phyloP scores from a whole-genome alignment of 2,888 invertebrate species.

The Vandiemenella viatica region DNA sequence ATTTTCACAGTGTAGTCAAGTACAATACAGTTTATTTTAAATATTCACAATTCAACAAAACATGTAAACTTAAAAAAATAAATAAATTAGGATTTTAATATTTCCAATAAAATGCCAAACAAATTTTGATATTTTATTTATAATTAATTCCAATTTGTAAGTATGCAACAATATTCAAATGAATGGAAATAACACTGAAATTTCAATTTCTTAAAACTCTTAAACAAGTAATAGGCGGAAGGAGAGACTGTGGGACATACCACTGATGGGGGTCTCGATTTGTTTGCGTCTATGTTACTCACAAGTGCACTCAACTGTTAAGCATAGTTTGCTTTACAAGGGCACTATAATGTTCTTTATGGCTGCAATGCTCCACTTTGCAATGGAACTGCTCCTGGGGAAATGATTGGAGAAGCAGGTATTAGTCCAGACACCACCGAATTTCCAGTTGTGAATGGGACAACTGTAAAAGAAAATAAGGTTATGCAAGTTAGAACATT shows the following conservation, averaged over 20 bases:
- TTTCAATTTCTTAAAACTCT: constrained; percentile 1
- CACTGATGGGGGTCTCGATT: neutral
- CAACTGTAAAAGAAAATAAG: constrained; percentile 8
- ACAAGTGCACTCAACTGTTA: constrained; percentile 4
- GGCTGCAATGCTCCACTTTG: constrained; percentile 12
- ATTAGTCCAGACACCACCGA: constrained; percentile 14
- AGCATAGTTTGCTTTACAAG: constrained; percentile 7
- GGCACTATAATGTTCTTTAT: constrained; percentile 11
- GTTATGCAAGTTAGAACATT: neutral
- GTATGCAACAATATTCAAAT: no score
- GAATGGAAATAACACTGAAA: neutral
- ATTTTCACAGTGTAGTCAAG: no score
- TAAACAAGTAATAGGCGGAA: constrained; percentile 1
- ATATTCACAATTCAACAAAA: no score
- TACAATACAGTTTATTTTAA: no score
- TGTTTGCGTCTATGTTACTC: neutral
- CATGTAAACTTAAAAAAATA: no score
- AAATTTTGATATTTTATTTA: no score
- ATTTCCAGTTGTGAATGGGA: constrained; percentile 12
- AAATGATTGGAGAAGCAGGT: constrained; percentile 13
- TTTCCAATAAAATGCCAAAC: no score
- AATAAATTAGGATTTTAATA: no score
- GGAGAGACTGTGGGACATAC: neutral
- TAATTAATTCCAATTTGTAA: no score
- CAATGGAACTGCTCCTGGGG: constrained; percentile 13